Base-by-base conservation (phyloP, 2,797 vertebrate genomes). In the Pangasius mekongensis region DNA sequence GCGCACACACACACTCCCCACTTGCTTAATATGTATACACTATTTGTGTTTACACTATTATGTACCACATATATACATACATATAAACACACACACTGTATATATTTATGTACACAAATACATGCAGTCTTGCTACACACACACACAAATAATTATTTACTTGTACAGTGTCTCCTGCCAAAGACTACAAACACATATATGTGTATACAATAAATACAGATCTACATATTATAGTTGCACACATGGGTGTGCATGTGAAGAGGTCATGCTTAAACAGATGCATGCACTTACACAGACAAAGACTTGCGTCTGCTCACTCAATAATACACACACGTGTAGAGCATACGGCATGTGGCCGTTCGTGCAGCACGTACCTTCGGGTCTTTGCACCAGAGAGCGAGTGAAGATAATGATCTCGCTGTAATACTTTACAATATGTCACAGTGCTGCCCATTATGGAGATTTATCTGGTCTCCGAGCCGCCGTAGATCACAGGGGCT, bases 351-450 rank as follows among this genome's bases (percentile, higher is more conserved):
- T 83, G 56, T 74, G 43, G 43, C 66, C 36, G 33, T 74, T 86
- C 60, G 83, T 54, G 80, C 85, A 66, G 87, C 74, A 94, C 90
- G 33, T 92, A 89, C 92, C 84, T 86, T 80, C 93, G 58, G 64
- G 80, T 82, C 80, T 83, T 94, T 88, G 90, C 88, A 86, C 58
- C 93, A 74, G 91, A 91, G 86, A 91, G 89, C 86, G 81, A 87
- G 91, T 89, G 93, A 47, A 94, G 94, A 95, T 94, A 91, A 90
- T 73, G 90, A 94, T 95, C 94, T 91, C 88, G 91, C 90, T 0
- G 76, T 92, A 94, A 95, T 96, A 93, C 91, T 90, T 96, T 95
- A 94, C 91, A 92, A 92, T 93, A 90, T 94, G 95, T 95, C 95
- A 95, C 92, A 93, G 92, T 93, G 93, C 94, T 95, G 92, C 93